Percentiles rank a stretch among this genome's conserved stretches.
Evolutionary conservation across 1,140 invertebrate genomes (phyloP).

Genomic region (Tenebrio molitor): DNA sequence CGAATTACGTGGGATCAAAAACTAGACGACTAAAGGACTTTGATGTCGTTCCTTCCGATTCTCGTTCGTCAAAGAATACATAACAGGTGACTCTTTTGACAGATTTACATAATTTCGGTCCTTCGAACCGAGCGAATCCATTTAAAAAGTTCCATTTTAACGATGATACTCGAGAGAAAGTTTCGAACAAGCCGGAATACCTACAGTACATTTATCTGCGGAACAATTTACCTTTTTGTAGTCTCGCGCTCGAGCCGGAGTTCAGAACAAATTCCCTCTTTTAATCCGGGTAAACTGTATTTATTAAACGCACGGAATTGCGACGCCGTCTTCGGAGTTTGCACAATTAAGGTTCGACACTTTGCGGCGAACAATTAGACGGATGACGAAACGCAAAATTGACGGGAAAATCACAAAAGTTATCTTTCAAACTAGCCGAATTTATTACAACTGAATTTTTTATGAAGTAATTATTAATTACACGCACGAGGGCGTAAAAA

Average conservation of each 20-base stretch:
- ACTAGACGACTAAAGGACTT: neutral
- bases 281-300: too few relatives aligned
- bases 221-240: conserved; percentile 3
- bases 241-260: neutral
- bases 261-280: neutral
- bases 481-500: too few relatives aligned
- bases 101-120: conserved; percentile 12
- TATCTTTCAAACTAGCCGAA: too few relatives aligned
- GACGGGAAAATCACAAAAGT: too few relatives aligned
- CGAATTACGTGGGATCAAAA: conserved; percentile 16
- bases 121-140: neutral
- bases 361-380: too few relatives aligned
- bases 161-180: conserved; percentile 1
- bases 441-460: too few relatives aligned
- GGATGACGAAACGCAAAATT: too few relatives aligned
- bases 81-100: conserved; percentile 6
- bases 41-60: conserved; percentile 12
- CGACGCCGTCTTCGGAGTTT: too few relatives aligned
- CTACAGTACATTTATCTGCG: conserved; percentile 7
- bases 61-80: neutral
- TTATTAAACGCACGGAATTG: too few relatives aligned
- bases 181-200: neutral
- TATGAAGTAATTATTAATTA: too few relatives aligned
- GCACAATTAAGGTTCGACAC: too few relatives aligned
- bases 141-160: neutral